A percentile compares a stretch with the other conserved stretches of the same genome.
These are phyloP conservation scores for Hyperoodon ampullatus DNA, from an alignment of 2,113 vertebrate species.

Conservation along the genomic window DNA sequence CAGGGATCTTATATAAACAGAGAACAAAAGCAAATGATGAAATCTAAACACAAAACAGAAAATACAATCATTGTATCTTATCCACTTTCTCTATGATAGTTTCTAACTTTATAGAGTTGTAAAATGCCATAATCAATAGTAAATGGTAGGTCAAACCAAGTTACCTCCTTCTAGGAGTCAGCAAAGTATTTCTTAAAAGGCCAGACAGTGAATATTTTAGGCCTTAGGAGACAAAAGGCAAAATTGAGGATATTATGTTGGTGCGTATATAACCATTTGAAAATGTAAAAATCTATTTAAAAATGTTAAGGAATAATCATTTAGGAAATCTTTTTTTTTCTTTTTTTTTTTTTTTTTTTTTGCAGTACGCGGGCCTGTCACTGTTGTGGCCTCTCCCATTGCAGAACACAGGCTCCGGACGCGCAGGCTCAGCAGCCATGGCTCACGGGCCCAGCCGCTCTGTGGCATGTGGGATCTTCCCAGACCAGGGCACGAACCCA, in stretches of 20 bases:
- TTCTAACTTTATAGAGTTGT: neutral
- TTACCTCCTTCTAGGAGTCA: neutral
- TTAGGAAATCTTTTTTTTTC: too few species aligned
- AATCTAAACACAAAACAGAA: neutral
- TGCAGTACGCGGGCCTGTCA: too few species aligned
- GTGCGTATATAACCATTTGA: neutral
- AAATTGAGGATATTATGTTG: neutral
- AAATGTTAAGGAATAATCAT: too few species aligned
- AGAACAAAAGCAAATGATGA: neutral
- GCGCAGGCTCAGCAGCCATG: too few species aligned
- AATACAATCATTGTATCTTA: neutral
- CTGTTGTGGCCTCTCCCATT: too few species aligned
- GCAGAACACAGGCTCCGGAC: too few species aligned
- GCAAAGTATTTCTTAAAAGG: neutral
- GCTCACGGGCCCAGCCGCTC: too few species aligned
- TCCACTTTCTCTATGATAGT: neutral
- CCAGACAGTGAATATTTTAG: neutral
- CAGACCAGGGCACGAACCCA: too few species aligned
- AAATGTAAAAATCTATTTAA: neutral
- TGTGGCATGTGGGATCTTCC: too few species aligned
- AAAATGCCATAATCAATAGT: neutral
- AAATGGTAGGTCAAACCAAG: conserved; percentile 21
- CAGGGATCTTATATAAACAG: neutral
- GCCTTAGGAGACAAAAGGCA: neutral
- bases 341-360: too few species aligned